Conservation (phyloP, 2,113 vertebrate genomes). For the Melanerpes formicivorus region DNA sequence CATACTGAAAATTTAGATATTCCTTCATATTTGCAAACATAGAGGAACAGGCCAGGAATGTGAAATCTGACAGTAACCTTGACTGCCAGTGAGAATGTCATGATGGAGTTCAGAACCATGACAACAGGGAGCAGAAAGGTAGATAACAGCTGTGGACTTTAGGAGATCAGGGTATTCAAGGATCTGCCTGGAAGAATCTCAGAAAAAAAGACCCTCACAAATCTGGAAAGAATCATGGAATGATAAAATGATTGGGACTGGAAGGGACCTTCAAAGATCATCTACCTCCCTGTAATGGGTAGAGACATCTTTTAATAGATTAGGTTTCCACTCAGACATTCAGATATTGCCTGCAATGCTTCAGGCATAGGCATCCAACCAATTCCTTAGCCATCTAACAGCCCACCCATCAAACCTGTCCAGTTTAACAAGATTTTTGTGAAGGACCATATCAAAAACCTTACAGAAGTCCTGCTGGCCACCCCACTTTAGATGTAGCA, state of each 20-base stretch:
- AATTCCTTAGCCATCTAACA: too few relatives aligned
- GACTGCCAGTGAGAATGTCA: background rate
- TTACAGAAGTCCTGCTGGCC: too few relatives aligned
- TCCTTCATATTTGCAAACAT: background rate
- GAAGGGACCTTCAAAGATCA: background rate
- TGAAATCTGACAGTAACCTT: fast-evolving
- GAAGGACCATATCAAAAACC: too few relatives aligned
- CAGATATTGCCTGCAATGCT: background rate
- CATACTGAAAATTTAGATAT: background rate
- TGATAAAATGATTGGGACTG: background rate
- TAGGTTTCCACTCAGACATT: background rate
- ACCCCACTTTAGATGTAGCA: too few relatives aligned
- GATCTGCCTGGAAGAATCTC: background rate
- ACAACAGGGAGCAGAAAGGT: background rate
- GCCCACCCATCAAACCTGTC: too few relatives aligned
- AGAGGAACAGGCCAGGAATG: background rate
- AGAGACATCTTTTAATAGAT: too few relatives aligned
- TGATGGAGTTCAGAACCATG: background rate
- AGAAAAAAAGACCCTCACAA: background rate
- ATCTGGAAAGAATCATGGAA: background rate
- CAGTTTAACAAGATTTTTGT: too few relatives aligned
- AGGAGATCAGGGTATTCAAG: background rate
- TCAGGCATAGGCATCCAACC: too few relatives aligned
- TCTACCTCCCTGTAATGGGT: background rate
- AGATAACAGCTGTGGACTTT: background rate